phyloP scores from a whole-genome alignment of 2,797 vertebrate species.

The Pachyuromys duprasi region DNA sequence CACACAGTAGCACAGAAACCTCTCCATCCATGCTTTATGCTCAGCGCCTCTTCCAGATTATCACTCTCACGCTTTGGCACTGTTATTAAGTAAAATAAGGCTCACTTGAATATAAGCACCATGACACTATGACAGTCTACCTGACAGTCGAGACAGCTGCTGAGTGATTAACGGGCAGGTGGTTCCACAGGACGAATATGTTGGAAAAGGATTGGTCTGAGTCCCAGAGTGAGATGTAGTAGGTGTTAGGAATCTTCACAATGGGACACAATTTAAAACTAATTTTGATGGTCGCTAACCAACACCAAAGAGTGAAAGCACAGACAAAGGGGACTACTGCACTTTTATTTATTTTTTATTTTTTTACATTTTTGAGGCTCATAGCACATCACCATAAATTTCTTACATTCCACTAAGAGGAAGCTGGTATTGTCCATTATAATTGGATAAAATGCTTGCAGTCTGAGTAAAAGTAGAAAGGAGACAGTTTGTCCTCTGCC shows the following conservation, averaged over 20 bases:
- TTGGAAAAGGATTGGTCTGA: background rate
- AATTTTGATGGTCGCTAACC: background rate
- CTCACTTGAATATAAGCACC: background rate
- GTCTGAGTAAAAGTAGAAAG: conserved; percentile 46
- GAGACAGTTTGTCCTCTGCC: background rate
- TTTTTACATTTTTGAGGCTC: background rate
- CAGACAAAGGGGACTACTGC: background rate
- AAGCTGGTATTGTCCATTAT: background rate
- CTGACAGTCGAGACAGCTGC: background rate
- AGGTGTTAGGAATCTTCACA: background rate
- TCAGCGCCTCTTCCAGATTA: background rate
- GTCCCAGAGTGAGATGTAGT: background rate
- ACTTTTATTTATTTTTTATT: background rate
- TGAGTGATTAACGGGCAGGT: background rate
- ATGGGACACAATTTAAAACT: background rate
- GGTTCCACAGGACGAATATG: background rate
- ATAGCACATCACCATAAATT: background rate
- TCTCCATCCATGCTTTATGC: background rate
- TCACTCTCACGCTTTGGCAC: background rate
- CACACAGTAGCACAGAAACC: background rate
- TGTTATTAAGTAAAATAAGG: background rate
- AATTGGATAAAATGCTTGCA: conserved; percentile 11
- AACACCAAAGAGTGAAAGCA: background rate
- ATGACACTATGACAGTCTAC: background rate
- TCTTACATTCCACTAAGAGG: background rate